Base-by-base conservation (phyloP, 2,113 vertebrate genomes). In the Theristicus caerulescens region DNA sequence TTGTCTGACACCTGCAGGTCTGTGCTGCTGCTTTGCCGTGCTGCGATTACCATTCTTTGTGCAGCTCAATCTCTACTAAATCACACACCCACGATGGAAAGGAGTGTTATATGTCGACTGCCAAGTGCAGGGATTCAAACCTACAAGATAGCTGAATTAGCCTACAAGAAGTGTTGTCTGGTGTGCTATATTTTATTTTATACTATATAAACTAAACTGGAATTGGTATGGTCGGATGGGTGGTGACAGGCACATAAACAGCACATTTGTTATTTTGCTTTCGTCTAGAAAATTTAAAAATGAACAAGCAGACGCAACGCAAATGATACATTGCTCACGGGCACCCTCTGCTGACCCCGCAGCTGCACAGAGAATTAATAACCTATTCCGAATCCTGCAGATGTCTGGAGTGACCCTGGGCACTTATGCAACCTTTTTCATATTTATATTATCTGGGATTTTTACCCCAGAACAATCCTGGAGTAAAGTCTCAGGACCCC, bases 291-390 rank as follows among this genome's bases (percentile, higher is more conserved):
- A 36, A 61, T 14, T 14, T 40, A 10, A 66, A 90, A 81, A 40
- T 0, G 22, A 65, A 55, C 2, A 0, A 59, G 40, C 54, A 69
- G 42, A 49, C 1, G 7, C 58, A 66, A 70, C 0, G 1, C 34
- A 44, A 82, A 38, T 0, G 1, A 58, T 82, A 24, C 19, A 0
- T 13, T 95, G 94, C 94, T 96, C 95, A 95, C 7, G 42, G 85
- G 95, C 95, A 82, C 96, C 96, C 93, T 95, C 97, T 97, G 93
- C 94, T 93, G 97, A 93, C 61, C 66, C 55, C 1, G 7, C 26
- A 66, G 80, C 77, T 86, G 64, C 54, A 55, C 58, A 47, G 18
- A 46, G 51, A 85, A 66, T 27, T 49, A 69, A 57, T 9, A 73
- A 89, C 38, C 3, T 7, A 12, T 42, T 89, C 55, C 70, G 42